Conservation (phyloP, 2,797 vertebrate genomes). For the Sarcoramphus papa region DNA sequence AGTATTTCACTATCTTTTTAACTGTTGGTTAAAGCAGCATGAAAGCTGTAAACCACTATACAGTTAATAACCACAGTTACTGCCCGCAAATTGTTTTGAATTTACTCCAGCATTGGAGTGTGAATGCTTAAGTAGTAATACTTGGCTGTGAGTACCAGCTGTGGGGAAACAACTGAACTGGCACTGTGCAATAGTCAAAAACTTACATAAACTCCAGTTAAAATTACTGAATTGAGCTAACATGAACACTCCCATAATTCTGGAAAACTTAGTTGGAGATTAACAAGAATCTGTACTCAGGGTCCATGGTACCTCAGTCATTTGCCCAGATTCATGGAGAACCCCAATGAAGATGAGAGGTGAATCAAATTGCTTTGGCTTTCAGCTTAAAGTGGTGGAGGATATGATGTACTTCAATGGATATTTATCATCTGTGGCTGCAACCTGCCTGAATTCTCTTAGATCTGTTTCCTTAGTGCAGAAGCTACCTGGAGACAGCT, state of each 20-base stretch:
- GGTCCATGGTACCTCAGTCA: background rate
- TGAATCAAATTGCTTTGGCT: background rate
- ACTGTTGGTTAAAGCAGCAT: background rate
- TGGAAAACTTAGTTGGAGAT: background rate
- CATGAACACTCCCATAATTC: background rate
- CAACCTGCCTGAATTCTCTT: background rate
- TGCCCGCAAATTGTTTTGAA: background rate
- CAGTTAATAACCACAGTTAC: background rate
- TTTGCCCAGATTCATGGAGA: background rate
- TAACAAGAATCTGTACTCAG: background rate
- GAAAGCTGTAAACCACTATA: background rate
- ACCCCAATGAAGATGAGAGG: background rate
- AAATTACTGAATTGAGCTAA: background rate
- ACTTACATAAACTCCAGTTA: background rate
- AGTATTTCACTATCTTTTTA: background rate
- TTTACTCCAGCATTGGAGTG: background rate
- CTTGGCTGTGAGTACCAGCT: background rate
- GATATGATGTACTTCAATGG: background rate
- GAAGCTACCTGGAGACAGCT: background rate
- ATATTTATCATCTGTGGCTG: background rate
- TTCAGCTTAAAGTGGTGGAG: background rate
- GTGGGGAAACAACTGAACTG: background rate
- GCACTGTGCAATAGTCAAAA: background rate
- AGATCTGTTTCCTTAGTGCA: background rate
- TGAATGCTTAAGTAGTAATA: background rate